Base-by-base conservation (phyloP, 2,113 vertebrate genomes). In the Urocolius indicus region DNA sequence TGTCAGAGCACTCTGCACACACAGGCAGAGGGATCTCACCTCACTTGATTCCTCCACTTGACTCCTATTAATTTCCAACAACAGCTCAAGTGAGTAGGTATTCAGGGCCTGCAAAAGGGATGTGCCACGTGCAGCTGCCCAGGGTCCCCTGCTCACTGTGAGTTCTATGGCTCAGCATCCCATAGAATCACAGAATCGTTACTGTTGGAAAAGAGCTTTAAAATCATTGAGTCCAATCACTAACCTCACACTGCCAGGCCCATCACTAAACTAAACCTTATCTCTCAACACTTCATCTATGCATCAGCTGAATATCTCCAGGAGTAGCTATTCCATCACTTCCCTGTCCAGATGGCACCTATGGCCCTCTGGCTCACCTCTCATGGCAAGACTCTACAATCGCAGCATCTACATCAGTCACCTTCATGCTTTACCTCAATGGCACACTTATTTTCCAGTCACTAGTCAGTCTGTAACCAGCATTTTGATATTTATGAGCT, bases 91-190 rank as follows among this genome's bases (percentile, higher is more conserved):
- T 11, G 21, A 23, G 16, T 21, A 34, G 13, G 46, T 68, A 55
- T 30, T 68, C 21, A 65, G n/a, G 54, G 32, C 13, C 49, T 68
- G 66, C 20, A 49, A 34, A 41, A 91, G 19, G 55, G 21, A 79
- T 0, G 0, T n/a, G 34, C 21, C n/a, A 16, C 1, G 0, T 36
- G n/a, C 15, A 4, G 5, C 80, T 49, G 23, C 9, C 45, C 30
- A 34, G 19, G 27, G 27, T 74, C 19, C 16, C 11, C 5, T 1
- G 24, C 30, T 89, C 45, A 41, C 13, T 15, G 18, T 4, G 27
- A 21, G 30, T 85, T 83, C 78, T 43, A 1, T 51, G 45, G 4
- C 36, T 34, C 58, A 85, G 18, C 32, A 55, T 73, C 22, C 38
- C 38, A 41, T 41, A 41, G 38, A 41, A 41, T 41, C 38, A 41